Base-by-base conservation (phyloP, 2,888 invertebrate genomes). In the Cataglyphis rosenhaueri region DNA sequence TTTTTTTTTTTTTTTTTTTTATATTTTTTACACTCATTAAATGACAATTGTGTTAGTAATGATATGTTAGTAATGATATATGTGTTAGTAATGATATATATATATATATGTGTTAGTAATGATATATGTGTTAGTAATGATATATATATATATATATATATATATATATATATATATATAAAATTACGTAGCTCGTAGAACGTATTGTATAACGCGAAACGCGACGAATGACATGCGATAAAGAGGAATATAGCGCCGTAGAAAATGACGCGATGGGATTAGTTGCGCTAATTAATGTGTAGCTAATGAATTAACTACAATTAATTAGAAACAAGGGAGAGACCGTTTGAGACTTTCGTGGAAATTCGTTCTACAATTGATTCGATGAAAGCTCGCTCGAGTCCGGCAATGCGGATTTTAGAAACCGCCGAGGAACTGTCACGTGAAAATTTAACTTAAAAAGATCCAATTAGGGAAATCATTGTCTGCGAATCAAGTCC, bases 211-310 rank as follows among this genome's bases (percentile, higher is more conserved):
- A 48, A 81, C 61, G 29, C 70, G 35, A 48, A 61, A 57, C 8
- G 9, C n/a, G 68, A 83, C 71, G 70, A 84, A 25, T 38, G 25
- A 74, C 52, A 55, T 4, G 59, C 38, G 75, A 62, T 62, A 71
- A 10, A 65, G 29, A 76, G 71, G 66, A 86, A 85, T 73, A 84
- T 61, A 57, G 29, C 74, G 32, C 41, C 10, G 64, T 70, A 29
- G 57, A 21, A 29, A 65, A 79, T 66, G 62, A 85, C 79, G 85
- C 85, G 86, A 91, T 92, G 84, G 86, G 86, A 88, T 92, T 91
- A 88, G 89, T 88, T 82, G 84, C 74, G 87, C 85, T 89, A 91
- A 92, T 92, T 92, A 91, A 89, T 88, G 90, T 89, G 29, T 29
- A 29, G 29, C 29, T 29, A 29, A 29, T 29, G 29, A 92, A 92